Evolutionary conservation across 2,113 vertebrate genomes (phyloP).

Genomic region (Columba janthina): DNA sequence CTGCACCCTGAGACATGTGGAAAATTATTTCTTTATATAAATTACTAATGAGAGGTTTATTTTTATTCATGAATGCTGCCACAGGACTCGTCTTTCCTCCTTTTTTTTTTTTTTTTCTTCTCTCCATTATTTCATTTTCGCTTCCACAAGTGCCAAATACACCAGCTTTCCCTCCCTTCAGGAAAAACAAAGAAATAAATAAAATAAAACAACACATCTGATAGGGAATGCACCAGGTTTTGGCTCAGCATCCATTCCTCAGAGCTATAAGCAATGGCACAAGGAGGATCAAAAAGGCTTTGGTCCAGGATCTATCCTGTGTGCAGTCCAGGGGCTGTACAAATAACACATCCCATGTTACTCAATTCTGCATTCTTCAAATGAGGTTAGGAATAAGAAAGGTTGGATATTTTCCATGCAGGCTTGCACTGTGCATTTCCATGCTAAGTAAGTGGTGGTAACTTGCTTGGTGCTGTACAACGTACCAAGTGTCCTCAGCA

Average conservation of each 20-base stretch:
- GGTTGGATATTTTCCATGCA: background rate
- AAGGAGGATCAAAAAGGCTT: background rate
- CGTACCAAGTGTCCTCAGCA: background rate
- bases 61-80: constrained; percentile 29
- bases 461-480: background rate
- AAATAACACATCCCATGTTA: background rate
- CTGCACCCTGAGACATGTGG: background rate
- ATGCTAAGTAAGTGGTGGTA: background rate
- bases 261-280: background rate
- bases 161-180: background rate
- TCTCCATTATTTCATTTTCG: background rate
- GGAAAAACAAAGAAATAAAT: background rate
- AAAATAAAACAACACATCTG: background rate
- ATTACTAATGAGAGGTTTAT: constrained; percentile 14
- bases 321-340: background rate
- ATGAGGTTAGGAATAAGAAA: background rate
- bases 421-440: background rate
- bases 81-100: background rate
- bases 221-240: background rate
- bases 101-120: background rate
- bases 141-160: background rate
- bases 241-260: background rate
- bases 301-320: background rate
- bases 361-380: background rate
- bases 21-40: constrained; percentile 24